Evolutionary conservation across 2,888 invertebrate species (phyloP).

Genomic region (Nomada fabriciana): DNA sequence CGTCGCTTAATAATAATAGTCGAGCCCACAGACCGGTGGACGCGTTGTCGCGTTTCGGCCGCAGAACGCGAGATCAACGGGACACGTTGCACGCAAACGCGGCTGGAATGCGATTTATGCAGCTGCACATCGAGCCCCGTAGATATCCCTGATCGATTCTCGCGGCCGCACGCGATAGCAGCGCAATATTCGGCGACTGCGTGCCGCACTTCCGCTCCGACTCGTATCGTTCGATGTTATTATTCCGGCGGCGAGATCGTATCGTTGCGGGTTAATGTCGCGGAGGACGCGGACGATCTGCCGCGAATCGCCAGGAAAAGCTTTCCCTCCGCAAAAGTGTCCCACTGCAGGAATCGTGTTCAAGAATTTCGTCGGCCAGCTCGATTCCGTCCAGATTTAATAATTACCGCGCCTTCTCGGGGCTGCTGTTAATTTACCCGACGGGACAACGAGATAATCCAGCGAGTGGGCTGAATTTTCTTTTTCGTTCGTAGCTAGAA

Average conservation of each 20-base stretch:
- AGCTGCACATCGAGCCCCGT: constrained; percentile 32
- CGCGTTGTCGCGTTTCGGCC: constrained; percentile 51
- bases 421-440: constrained; percentile 1
- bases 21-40: constrained; percentile 46
- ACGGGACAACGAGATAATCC: background rate
- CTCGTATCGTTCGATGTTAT: constrained; percentile 31
- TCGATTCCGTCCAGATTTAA: background rate
- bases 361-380: background rate
- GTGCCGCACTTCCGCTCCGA: constrained; percentile 20
- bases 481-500: constrained; percentile 3
- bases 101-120: constrained; percentile 63
- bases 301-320: too few species aligned
- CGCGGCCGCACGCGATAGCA: constrained; percentile 36
- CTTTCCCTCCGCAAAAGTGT: too few species aligned
- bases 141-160: constrained; percentile 61
- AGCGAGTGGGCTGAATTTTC: background rate
- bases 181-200: constrained; percentile 26
- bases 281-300: too few species aligned
- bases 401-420: background rate
- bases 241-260: constrained; percentile 22
- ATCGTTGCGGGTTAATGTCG: constrained; percentile 2
- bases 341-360: background rate
- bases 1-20: constrained; percentile 58
- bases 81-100: constrained; percentile 61
- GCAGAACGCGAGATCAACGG: constrained; percentile 55